Base-by-base conservation (phyloP, 2,113 vertebrate species). In the Lonchura striata region DNA sequence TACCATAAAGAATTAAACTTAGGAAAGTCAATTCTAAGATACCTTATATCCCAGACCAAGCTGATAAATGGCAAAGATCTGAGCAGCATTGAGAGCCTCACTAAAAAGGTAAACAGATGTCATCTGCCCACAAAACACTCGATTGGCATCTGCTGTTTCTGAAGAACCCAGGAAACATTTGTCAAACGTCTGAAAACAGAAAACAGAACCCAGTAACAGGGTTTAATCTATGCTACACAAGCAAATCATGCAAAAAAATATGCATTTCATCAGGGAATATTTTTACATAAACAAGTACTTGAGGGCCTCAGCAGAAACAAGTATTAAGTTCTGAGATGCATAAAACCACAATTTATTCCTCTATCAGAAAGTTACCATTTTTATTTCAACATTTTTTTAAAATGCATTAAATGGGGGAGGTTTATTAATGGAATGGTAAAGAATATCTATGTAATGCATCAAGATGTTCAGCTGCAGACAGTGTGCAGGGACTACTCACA, bases 141-240 rank as follows among this genome's bases (percentile, higher is more conserved):
- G 98, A 92, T 99, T 99, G 87, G 98, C 98, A 91, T 99, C 99
- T 35, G 99, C 99, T 17, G 99, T 99, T 98, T 99, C 99, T 22
- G 99, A 99, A 6, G 99, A 99, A 42, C 99, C 99, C 96, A 99
- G 98, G 98, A 99, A 99, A 98, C 99, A 99, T 94, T 99, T 99
- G 97, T 99, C 99, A 97, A 99, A 99, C 2, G 99, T 99, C 99
- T 99, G 96, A 57, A 90, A 95, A 92, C 41, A 77, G 83, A n/a
- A 63, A 96, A 92, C 6, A 97, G 41, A 63, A 74, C 18, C 15
- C 46, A 86, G 37, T 35, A 53, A 71, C 17, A 44, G 15, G 8
- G 11, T 54, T 91, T 69, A 85, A 50, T 65, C 49, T 33, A 61
- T 2, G 20, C 21, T 42, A 59, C 11, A 42, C 8, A 77, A 87